phyloP scores from a whole-genome alignment of 2,888 invertebrate species.

The Hydroisotoma schaefferi region DNA sequence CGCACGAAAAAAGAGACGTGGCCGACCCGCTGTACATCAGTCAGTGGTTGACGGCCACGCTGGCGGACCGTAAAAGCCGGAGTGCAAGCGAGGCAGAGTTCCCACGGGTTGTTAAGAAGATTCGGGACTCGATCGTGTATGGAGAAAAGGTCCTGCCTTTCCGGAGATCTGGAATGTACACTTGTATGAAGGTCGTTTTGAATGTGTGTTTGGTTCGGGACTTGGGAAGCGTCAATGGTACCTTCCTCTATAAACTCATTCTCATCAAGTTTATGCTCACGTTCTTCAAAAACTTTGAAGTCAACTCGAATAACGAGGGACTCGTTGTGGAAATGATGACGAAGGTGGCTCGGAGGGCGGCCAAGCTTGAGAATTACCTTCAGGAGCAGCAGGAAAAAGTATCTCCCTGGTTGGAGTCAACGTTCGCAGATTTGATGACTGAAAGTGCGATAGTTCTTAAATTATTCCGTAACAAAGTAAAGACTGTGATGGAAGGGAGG shows the following conservation, averaged over 20 bases:
- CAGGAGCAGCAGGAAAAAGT: background rate
- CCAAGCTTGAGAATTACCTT: conserved; percentile 5
- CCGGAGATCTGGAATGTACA: conserved; percentile 17
- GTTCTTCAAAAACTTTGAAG: conserved; percentile 2
- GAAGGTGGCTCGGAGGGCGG: conserved; percentile 11
- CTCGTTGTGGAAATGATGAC: conserved; percentile 11
- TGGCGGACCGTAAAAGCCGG: conserved; percentile 5
- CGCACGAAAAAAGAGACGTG: conserved; percentile 14
- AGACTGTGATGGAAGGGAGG: background rate
- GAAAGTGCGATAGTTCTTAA: background rate
- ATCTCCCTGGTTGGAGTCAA: background rate
- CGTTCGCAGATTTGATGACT: background rate
- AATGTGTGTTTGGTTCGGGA: conserved; percentile 10
- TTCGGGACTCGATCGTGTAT: conserved; percentile 12
- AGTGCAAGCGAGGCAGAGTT: background rate
- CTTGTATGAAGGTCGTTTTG: conserved; percentile 7
- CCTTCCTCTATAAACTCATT: conserved; percentile 14
- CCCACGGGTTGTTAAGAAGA: conserved; percentile 16
- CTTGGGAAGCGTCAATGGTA: conserved; percentile 3
- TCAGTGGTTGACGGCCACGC: conserved; percentile 10
- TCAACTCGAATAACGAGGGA: background rate
- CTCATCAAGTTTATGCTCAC: conserved; percentile 9
- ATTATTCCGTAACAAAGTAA: background rate
- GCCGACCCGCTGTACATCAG: conserved; percentile 14
- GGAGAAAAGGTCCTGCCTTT: conserved; percentile 7